Evolutionary conservation across 23 tunicate genomes (phyloP), one percentile per base, ranked within the genome.

Genomic region (Halocynthia aurantium): DNA sequence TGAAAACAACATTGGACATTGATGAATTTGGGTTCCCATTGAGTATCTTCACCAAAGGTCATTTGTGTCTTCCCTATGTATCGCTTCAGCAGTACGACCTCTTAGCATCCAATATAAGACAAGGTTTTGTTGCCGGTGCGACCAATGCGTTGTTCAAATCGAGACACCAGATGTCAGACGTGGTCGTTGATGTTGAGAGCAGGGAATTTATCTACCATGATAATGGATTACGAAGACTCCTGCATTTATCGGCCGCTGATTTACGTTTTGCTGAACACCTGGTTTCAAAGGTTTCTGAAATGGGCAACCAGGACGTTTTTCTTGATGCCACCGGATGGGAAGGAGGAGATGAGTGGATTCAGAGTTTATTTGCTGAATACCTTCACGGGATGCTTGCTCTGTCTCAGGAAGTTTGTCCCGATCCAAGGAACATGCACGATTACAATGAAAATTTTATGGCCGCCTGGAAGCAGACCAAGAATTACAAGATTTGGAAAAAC

Each of bases 311-410:
- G 18, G 83, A 77, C 51, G 81, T 78, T 17, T 72, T 76, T 40
- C 80, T 84, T 64, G 84, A 78, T 15, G 68, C 77, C 40, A 84
- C 96, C 52, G 86, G 78, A 6, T 90, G 96, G 96, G 82, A 90
- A 76, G 96, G 96, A 7, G 96, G 96, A 7, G 88, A 90, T 62
- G 96, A 90, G 70, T 90, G 96, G 96, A 80, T 84, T 19, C 81
- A 79, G 21, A 74, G 86, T 10, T 78, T 80, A 61, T 90, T 90
- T 81, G 49, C 64, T 11, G 86, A 90, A 17, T 90, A 90, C 54
- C 52, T 90, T 18, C 49, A 73, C 9, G 51, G 77, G 6, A 52
- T 90, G 83, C 77, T 90, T 10, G 72, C 86, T 18, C 22, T 76
- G 8, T 77, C 89, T 7, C 40, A 55, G 6, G 31, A 55, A 50